Base-by-base conservation (phyloP, 2,888 invertebrate genomes). In the Rhyacophila evoluta region DNA sequence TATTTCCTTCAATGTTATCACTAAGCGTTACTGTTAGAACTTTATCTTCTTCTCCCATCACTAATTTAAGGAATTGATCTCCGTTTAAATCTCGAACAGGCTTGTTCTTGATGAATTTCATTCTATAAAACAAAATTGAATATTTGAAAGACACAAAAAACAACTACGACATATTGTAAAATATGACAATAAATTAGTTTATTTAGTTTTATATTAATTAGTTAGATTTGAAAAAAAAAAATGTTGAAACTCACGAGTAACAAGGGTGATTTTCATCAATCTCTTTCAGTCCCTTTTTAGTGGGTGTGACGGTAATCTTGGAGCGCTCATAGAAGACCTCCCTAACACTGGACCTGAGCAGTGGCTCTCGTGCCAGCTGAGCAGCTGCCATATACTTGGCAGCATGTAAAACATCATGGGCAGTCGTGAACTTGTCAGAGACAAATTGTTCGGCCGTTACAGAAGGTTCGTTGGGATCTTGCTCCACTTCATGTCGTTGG, bases 251-350 rank as follows among this genome's bases (percentile, higher is more conserved):
- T 83, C 83, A 91, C 92, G 90, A 89, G 85, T 92, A 97, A 83
- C 96, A 95, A 0, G 94, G 91, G 86, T 99, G 98, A 83, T 94
- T 94, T 88, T 99, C 99, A 85, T 99, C 99, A 81, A 99, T 97
- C 84, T 97, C 96, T 87, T 98, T 98, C 38, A 94, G 85, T 0
- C 99, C 99, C 83, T 95, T 94, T 85, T 95, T 95, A 0, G 98
- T 99, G 0, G 99, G 98, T 0, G 87, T 86, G 0, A 96, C 94
- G 79, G 91, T 91, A 79, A 99, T 86, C 82, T 95, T 95, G 2
- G 97, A 98, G 10, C 97, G 91, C 86, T 98, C 98, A 84, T 95
- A 94, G 86, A 95, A 95, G 68, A 95, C 94, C 86, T 97, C 96
- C 0, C 98, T 90, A 6, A 98, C 92, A 83, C 94, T 94, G 84